Evolutionary conservation across 2,888 invertebrate genomes (phyloP).

Genomic region (Chrysolina haemoptera): DNA sequence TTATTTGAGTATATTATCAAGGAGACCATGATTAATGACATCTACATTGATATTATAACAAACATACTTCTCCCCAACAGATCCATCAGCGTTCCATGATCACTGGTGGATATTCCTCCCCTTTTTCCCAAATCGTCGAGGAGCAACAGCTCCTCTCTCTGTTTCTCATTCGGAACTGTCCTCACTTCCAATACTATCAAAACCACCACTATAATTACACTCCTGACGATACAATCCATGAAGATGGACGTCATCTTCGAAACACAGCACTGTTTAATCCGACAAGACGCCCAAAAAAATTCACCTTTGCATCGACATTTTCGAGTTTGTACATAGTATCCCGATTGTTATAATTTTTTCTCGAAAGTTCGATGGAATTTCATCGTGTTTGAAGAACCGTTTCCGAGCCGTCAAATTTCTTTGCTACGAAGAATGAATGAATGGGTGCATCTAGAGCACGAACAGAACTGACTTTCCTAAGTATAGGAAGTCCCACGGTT

Average conservation of each 20-base stretch:
- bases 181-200: conserved; percentile 58
- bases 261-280: conserved; percentile 58
- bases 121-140: conserved; percentile 82
- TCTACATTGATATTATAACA: not conserved
- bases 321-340: conserved; percentile 34
- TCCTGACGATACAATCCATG: conserved; percentile 51
- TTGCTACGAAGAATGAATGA: not conserved
- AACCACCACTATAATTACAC: conserved; percentile 51
- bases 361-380: not conserved
- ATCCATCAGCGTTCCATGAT: conserved; percentile 84
- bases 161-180: conserved; percentile 74
- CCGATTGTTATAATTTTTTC: not conserved
- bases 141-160: conserved; percentile 83
- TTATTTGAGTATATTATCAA: no score
- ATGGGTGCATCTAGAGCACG: conserved; percentile 28
- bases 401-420: not conserved
- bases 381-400: conserved; percentile 22
- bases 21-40: not conserved
- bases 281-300: conserved; percentile 35
- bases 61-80: conserved; percentile 87
- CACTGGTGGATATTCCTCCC: conserved; percentile 72
- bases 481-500: conserved; percentile 58
- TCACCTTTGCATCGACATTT: conserved; percentile 24
- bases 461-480: conserved; percentile 54
- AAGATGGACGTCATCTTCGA: conserved; percentile 59